phyloP scores from a whole-genome alignment of 2,113 vertebrate species.

The Vanacampus margaritifer region DNA sequence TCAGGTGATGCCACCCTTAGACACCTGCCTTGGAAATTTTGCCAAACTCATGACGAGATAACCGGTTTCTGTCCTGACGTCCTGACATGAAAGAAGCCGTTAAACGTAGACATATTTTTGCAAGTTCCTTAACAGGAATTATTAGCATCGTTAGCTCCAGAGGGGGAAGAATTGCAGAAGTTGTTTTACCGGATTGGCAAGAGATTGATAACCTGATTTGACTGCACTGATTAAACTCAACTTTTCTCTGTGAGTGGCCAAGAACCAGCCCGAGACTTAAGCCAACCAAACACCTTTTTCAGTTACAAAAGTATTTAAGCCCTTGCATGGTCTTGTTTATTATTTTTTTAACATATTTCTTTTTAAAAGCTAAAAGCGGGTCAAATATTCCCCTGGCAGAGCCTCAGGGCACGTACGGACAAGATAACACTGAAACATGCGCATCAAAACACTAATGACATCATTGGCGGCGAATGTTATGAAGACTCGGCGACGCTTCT shows the following conservation, averaged over 20 bases:
- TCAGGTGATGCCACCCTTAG: neutral
- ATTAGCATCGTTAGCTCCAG: neutral
- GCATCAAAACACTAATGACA: constrained; percentile 45
- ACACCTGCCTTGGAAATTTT: neutral
- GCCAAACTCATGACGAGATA: neutral
- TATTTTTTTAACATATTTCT: neutral
- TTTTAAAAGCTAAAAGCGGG: neutral
- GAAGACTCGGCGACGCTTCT: constrained; percentile 16
- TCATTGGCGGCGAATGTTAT: constrained; percentile 22
- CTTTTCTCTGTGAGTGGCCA: too few relatives aligned
- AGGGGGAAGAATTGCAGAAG: neutral
- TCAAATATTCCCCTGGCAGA: neutral
- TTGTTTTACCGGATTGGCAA: neutral
- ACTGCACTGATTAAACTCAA: neutral
- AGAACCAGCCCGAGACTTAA: too few relatives aligned
- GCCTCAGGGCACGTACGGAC: constrained; percentile 12
- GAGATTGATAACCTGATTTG: neutral
- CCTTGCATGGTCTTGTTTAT: too few relatives aligned
- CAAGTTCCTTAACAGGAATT: neutral
- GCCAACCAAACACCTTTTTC: too few relatives aligned
- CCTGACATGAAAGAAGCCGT: neutral
- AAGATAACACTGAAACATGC: constrained; percentile 44
- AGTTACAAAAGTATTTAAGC: too few relatives aligned
- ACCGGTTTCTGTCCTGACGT: neutral
- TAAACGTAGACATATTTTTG: neutral